These are phyloP conservation scores for Channa argus DNA, from an alignment of 2,113 vertebrate genomes.

Conservation along the genomic window DNA sequence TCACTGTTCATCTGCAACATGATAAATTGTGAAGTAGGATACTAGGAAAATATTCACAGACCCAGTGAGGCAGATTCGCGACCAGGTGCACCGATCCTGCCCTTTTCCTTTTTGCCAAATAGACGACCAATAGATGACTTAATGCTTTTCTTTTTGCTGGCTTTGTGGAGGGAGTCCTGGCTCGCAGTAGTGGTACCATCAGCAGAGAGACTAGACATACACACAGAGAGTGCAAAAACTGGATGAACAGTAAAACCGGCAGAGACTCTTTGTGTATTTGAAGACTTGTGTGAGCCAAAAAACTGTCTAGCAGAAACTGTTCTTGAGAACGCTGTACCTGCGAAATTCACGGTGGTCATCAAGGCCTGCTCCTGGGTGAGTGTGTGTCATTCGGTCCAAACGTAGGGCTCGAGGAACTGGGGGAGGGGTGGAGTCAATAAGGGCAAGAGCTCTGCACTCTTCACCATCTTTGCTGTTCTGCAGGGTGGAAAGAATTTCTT, in stretches of 20 bases:
- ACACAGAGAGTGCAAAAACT: neutral
- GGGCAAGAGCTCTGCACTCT: constrained; percentile 84
- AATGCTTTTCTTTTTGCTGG: constrained; percentile 96
- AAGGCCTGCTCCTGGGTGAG: constrained; percentile 88
- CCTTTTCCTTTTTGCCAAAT: constrained; percentile 95
- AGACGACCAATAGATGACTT: constrained; percentile 95
- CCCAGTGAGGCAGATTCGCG: constrained; percentile 90
- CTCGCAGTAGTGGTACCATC: constrained; percentile 85
- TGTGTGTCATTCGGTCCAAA: constrained; percentile 92
- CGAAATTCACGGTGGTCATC: constrained; percentile 90
- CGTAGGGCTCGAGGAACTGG: constrained; percentile 90
- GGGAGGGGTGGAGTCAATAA: constrained; percentile 88
- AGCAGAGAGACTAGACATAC: constrained; percentile 79
- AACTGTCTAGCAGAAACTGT: neutral
- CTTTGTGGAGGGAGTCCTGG: constrained; percentile 93
- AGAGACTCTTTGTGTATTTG: neutral
- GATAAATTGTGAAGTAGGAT: neutral
- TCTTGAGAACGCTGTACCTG: constrained; percentile 83
- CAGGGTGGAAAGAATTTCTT: neutral
- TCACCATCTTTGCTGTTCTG: constrained; percentile 93
- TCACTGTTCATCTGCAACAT: constrained; percentile 5
- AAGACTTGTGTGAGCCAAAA: neutral
- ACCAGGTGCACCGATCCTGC: constrained; percentile 87
- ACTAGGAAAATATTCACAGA: too few relatives aligned
- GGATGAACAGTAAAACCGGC: neutral